Evolutionary conservation across 2,113 vertebrate genomes (phyloP).

Genomic region (Todiramphus chloris): DNA sequence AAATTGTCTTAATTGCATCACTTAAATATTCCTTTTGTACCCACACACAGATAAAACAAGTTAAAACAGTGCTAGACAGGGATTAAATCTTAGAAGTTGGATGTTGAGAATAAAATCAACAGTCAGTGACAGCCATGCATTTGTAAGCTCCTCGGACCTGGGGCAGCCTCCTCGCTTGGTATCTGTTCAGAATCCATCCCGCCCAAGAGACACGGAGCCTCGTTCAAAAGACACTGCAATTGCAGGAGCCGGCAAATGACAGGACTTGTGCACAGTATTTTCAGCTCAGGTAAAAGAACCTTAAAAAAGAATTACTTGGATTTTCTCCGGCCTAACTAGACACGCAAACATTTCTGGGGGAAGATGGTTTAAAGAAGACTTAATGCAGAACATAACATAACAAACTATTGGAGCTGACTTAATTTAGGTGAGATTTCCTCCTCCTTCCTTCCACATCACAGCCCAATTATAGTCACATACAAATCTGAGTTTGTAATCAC

Average conservation of each 20-base stretch:
- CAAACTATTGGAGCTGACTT: neutral
- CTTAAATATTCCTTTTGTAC: neutral
- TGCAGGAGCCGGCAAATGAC: neutral
- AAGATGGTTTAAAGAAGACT: neutral
- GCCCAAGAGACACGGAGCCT: neutral
- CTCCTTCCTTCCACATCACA: neutral
- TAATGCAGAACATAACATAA: neutral
- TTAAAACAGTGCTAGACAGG: neutral
- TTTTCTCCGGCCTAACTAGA: neutral
- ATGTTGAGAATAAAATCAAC: neutral
- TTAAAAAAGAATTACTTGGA: neutral
- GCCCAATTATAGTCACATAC: neutral
- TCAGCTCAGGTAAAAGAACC: neutral
- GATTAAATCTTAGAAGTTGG: neutral
- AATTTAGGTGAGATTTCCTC: neutral
- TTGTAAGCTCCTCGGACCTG: neutral
- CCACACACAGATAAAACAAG: neutral
- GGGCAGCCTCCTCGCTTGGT: neutral
- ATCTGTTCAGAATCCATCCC: neutral
- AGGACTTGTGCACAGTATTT: neutral
- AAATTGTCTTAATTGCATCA: neutral
- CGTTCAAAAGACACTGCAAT: neutral
- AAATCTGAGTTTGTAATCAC: constrained; percentile 9
- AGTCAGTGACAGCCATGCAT: neutral
- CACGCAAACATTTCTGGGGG: neutral